Evolutionary conservation across 1,140 invertebrate species (phyloP), one percentile per base, ranked within the genome.

Genomic region (Scaptodrosophila lebanonensis): DNA sequence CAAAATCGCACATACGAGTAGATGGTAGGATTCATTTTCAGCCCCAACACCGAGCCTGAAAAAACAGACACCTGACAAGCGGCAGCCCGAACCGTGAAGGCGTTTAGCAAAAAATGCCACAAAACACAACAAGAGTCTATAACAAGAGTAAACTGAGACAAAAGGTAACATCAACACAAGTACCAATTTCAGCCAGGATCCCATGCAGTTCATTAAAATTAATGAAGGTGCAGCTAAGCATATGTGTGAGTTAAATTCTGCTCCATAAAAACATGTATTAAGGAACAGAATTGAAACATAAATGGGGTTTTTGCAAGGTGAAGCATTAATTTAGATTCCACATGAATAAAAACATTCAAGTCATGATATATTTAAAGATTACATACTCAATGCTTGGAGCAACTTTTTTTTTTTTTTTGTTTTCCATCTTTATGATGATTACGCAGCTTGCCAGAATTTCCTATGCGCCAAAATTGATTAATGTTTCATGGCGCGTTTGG

Each of bases 151-250:
- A 39, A 16, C 32, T 59, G 2, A 13, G n/a, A 18, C 12, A 58
- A 18, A 39, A 57, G 42, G 64, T 65, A 29, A 48, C 40, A 35
- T 63, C 59, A 63, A 62, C 61, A 62, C 45, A 62, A 27, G n/a
- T n/a, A 54, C 49, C 43, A 39, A 22, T 29, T n/a, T 29, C 38
- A 30, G 39, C 49, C 48, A 43, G 58, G 17, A 44, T 39, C 25
- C 18, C 17, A 45, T 25, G 52, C 38, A 47, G 39, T 51, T 77
- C 73, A 79, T 79, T 73, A 67, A 69, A 73, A 62, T 75, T 73
- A 79, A 79, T 79, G 73, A 72, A 75, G 7, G 15, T 16, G 35
- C 18, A 8, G 11, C 22, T 32, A 35, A 45, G 39, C 11, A 56
- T 42, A 42, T 33, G 17, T 22, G 20, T 20, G 12, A 9, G 20